phyloP scores from a whole-genome alignment of 2,113 vertebrate genomes.

The Phalacrocorax brasilianus region DNA sequence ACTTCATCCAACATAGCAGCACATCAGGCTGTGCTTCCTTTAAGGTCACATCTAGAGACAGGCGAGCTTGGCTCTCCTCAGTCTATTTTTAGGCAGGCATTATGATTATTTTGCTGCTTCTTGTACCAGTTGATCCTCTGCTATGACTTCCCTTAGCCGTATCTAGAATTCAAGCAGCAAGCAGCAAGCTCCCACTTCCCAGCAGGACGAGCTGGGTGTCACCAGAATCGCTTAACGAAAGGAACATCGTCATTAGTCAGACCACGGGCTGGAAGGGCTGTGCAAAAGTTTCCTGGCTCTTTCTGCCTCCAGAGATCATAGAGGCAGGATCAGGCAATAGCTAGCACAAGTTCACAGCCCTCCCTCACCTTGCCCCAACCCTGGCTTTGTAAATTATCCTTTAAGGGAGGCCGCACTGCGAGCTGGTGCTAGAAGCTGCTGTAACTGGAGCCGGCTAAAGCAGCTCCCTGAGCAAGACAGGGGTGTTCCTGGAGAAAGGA shows the following conservation, averaged over 20 bases:
- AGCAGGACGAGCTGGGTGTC: neutral
- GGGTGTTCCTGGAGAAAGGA: neutral
- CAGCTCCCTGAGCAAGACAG: neutral
- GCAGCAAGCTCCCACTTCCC: neutral
- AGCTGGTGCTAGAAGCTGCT: neutral
- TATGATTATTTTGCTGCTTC: neutral
- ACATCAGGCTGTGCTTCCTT: neutral
- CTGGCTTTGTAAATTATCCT: neutral
- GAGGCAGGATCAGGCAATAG: neutral
- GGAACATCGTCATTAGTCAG: neutral
- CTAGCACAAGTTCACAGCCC: neutral
- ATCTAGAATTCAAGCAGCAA: neutral
- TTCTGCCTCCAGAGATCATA: neutral
- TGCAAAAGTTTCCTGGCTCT: neutral
- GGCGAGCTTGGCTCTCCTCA: neutral
- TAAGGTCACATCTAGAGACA: neutral
- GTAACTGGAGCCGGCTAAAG: neutral
- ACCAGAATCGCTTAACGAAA: neutral
- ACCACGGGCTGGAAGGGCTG: neutral
- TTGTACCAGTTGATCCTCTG: neutral
- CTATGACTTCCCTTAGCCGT: neutral
- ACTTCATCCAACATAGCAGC: neutral
- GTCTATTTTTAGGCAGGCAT: slow-evolving; percentile 6
- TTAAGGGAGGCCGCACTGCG: neutral
- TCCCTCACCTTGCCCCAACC: neutral